Conservation (phyloP, 2,113 vertebrate species). For the Phoenicopterus ruber region DNA sequence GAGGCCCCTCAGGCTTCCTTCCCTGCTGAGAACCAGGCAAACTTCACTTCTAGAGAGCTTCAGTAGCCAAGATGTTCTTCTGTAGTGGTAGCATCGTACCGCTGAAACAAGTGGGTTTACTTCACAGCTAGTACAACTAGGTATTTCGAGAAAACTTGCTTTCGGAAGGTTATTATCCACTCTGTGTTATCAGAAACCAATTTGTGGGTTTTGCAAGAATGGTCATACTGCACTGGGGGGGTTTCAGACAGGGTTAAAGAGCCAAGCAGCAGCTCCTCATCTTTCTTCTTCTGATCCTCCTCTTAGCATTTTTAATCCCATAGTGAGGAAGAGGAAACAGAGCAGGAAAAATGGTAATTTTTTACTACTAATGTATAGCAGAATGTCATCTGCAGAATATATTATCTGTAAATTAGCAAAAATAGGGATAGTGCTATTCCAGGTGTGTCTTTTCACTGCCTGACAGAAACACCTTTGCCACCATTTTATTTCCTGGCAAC, state of each 20-base stretch:
- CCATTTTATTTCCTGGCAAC: not conserved
- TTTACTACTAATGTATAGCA: not conserved
- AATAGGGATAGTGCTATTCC: not conserved
- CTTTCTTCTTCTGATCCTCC: conserved; percentile 11
- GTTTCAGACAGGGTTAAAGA: not conserved
- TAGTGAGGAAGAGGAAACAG: not conserved
- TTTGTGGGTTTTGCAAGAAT: not conserved
- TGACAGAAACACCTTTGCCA: not conserved
- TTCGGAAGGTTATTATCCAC: not conserved
- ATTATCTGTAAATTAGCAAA: not conserved
- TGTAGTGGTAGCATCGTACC: not conserved
- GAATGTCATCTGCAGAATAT: not conserved
- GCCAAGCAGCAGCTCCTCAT: conserved; percentile 20
- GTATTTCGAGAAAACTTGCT: not conserved
- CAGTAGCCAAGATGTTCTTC: not conserved
- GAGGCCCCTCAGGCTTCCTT: not conserved
- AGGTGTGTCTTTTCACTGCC: not conserved
- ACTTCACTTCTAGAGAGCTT: not conserved
- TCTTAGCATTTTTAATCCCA: not conserved
- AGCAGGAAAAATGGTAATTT: not conserved
- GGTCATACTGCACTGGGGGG: not conserved
- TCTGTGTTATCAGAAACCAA: not conserved
- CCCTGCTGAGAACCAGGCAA: not conserved
- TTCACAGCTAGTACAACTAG: not conserved
- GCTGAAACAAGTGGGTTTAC: not conserved